Evolutionary conservation across 2,797 vertebrate species (phyloP).

Genomic region (Monodelphis domestica): DNA sequence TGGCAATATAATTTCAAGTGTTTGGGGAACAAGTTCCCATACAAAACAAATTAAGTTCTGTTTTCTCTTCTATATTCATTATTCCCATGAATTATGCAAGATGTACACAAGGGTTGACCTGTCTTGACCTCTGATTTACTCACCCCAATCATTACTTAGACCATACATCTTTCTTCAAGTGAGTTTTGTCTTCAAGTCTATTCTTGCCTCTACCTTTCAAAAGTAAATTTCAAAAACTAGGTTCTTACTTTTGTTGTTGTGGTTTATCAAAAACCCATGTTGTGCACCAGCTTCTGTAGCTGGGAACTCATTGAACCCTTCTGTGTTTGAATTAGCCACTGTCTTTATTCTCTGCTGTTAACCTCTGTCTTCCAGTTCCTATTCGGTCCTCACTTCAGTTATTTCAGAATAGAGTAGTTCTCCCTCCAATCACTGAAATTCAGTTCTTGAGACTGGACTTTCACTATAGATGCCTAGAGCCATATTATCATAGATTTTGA

Average conservation of each 20-base stretch:
- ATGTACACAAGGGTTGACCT: background rate
- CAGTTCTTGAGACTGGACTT: background rate
- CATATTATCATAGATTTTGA: background rate
- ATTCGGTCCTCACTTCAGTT: background rate
- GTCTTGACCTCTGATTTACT: background rate
- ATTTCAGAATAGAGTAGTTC: background rate
- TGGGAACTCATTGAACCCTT: background rate
- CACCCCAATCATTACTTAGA: background rate
- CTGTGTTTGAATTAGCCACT: background rate
- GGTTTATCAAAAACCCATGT: background rate
- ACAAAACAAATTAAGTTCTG: background rate
- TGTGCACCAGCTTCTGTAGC: background rate
- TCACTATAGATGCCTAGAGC: background rate
- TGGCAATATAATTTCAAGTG: background rate
- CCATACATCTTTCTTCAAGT: background rate
- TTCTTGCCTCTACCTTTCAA: background rate
- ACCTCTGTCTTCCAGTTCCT: background rate
- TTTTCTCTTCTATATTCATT: background rate
- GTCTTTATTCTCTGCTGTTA: background rate
- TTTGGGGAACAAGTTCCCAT: background rate
- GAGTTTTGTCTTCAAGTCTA: background rate
- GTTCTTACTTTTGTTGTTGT: background rate
- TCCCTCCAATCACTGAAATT: background rate
- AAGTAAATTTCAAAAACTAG: background rate
- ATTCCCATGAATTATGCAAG: background rate